phyloP scores from a whole-genome alignment of 2,113 vertebrate genomes.

The Clarias macrocephalus region DNA sequence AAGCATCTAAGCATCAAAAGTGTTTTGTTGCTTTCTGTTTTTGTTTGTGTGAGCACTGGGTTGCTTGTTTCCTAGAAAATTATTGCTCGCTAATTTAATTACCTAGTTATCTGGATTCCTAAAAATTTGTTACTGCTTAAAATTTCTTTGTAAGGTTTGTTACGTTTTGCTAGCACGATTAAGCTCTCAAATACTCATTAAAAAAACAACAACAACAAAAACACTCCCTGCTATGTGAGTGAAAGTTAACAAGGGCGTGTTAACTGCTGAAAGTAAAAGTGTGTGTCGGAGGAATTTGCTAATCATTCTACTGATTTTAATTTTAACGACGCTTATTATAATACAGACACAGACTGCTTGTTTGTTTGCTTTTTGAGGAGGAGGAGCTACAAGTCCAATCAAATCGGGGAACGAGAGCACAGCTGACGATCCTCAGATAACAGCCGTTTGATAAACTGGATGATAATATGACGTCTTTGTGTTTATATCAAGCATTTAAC shows the following conservation, averaged over 20 bases:
- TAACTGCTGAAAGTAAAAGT: neutral
- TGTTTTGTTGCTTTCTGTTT: too few species aligned
- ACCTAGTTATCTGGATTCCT: too few species aligned
- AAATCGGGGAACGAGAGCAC: neutral
- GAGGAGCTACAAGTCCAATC: neutral
- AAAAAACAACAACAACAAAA: neutral
- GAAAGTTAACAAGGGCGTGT: slow-evolving; percentile 4
- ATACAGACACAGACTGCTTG: too few species aligned
- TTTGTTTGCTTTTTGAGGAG: neutral
- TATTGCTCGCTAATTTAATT: too few species aligned
- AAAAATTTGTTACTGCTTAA: too few species aligned
- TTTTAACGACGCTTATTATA: neutral
- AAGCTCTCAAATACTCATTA: neutral
- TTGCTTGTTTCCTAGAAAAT: too few species aligned
- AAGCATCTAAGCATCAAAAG: too few species aligned
- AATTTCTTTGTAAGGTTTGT: too few species aligned
- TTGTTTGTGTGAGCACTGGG: too few species aligned
- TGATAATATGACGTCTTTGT: neutral
- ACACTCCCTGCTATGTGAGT: neutral
- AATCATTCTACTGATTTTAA: neutral
- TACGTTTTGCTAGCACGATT: neutral
- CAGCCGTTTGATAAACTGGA: neutral
- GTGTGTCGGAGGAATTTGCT: neutral
- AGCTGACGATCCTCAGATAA: neutral
- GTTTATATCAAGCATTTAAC: neutral